Base-by-base conservation (phyloP, 2,888 invertebrate species). In the Blastobasis adustella region DNA sequence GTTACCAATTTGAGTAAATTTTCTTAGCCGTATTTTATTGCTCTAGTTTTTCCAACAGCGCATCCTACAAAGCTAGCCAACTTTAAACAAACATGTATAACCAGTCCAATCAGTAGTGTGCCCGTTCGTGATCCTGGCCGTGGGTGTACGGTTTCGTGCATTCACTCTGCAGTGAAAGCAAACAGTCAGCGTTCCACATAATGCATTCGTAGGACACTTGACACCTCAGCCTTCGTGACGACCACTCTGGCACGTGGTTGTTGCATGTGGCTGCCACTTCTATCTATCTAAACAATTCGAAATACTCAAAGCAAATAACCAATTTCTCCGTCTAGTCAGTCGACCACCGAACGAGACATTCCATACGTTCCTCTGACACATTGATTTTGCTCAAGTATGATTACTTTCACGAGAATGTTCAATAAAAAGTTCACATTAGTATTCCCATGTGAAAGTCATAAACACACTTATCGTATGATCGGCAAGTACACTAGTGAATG, bases 151-250 rank as follows among this genome's bases (percentile, higher is more conserved):
- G 75, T 85, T 82, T 78, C 85, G 67, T 70, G 71, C 75, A 73
- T 80, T 77, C 75, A 77, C 69, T 71, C 69, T 64, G 57, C 69
- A 79, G 84, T 78, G 86, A 86, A 85, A 87, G 85, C 85, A 79
- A 79, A 84, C 79, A 73, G 70, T 73, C 73, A 72, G 70, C 81
- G 82, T 79, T 79, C 73, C 77, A 78, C 75, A 77, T 79, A 76
- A 77, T 76, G 80, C 79, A 71, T 76, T 74, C 71, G 78, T 75
- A 70, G 67, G 83, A 78, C 75, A 86, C 80, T 72, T 76, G 86
- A 87, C 77, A 84, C 82, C 77, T 70, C 73, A 76, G 71, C 75
- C 75, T 78, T 78, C 76, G 69, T 65, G 39, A 46, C 50, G 23
- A 23, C 23, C 38, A 36, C 9, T n/a, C n/a, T 3, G 5, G 10